Evolutionary conservation across 2,888 invertebrate species (phyloP).

Genomic region (Diachrysia chrysitis): DNA sequence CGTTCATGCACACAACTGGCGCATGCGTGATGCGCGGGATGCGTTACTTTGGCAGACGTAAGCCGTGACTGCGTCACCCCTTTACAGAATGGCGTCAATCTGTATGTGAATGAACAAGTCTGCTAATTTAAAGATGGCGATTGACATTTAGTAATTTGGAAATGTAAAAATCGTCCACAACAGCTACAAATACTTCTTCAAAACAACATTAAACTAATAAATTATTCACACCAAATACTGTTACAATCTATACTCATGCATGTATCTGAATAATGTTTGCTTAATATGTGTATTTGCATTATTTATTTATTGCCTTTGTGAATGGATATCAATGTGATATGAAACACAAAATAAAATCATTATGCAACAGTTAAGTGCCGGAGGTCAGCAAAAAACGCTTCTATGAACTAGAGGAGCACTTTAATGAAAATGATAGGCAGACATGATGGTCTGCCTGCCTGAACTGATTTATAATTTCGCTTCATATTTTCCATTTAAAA

Average conservation of each 20-base stretch:
- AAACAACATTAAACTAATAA: not conserved
- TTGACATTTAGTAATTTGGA: not conserved
- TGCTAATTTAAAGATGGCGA: not conserved
- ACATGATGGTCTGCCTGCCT: no score
- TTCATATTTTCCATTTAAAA: no score
- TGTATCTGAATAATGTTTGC: not conserved
- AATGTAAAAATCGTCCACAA: not conserved
- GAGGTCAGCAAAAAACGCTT: not conserved
- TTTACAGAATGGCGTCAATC: constrained; percentile 1
- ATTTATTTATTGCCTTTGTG: not conserved
- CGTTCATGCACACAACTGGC: not conserved
- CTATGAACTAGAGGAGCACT: no score
- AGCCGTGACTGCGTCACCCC: not conserved
- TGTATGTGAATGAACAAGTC: not conserved
- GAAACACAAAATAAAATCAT: not conserved
- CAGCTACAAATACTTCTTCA: no score
- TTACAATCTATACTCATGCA: not conserved
- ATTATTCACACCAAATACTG: not conserved
- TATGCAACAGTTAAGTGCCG: not conserved
- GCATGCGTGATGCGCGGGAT: not conserved
- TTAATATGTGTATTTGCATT: not conserved
- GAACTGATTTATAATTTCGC: no score
- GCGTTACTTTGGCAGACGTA: constrained; percentile 1
- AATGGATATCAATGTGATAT: not conserved
- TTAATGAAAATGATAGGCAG: no score